Conservation (phyloP, 2,113 vertebrate species). For the Eulemur rufifrons region DNA sequence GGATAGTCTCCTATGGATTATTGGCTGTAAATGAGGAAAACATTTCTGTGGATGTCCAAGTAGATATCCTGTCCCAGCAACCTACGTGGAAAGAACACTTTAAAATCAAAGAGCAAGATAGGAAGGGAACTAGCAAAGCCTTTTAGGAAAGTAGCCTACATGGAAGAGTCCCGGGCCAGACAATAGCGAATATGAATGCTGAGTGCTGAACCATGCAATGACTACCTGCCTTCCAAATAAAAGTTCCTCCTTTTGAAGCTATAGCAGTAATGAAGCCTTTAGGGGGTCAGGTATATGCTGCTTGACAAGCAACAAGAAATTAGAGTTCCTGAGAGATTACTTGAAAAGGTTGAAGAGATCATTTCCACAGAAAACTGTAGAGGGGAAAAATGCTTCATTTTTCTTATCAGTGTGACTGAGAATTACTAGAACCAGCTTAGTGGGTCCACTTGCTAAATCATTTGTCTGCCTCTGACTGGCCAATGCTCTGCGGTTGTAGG, state of each 20-base stretch:
- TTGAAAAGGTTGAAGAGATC: neutral
- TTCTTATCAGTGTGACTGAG: neutral
- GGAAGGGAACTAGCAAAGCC: neutral
- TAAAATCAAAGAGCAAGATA: neutral
- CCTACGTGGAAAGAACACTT: neutral
- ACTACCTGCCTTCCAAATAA: neutral
- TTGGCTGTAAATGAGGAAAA: neutral
- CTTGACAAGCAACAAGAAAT: neutral
- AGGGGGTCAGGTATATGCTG: neutral
- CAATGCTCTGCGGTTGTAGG: conserved; percentile 73
- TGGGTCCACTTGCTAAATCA: neutral
- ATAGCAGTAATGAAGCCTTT: neutral
- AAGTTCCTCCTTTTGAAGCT: neutral
- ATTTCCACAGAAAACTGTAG: neutral
- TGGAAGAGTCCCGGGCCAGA: neutral
- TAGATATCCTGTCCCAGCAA: neutral
- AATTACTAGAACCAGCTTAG: neutral
- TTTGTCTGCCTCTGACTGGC: neutral
- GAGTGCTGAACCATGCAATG: neutral
- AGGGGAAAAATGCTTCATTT: neutral
- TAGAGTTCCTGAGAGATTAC: neutral
- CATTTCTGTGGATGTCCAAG: neutral
- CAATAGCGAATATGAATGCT: neutral
- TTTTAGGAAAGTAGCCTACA: neutral
- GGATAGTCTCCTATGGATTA: neutral